Conservation (phyloP, 2,113 vertebrate genomes). For the Alligator sinensis region DNA sequence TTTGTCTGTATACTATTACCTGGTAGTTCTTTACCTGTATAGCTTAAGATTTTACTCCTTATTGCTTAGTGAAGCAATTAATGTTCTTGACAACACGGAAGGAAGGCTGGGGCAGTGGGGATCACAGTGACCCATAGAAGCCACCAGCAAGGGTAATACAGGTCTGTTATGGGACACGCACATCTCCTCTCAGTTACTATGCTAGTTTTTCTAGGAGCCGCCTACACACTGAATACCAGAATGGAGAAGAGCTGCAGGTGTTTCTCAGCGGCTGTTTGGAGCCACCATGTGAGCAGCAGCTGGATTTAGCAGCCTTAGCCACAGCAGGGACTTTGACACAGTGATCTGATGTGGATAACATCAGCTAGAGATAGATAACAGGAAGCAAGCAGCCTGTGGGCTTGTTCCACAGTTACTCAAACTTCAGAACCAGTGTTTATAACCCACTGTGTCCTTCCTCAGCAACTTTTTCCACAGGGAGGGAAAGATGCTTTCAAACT, state of each 20-base stretch:
- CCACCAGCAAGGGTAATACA: neutral
- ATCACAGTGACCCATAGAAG: neutral
- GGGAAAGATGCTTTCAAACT: neutral
- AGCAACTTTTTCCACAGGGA: constrained; percentile 24
- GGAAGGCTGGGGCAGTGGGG: neutral
- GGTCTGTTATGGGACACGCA: neutral
- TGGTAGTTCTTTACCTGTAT: no score
- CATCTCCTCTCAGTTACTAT: neutral
- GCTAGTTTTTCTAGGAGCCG: neutral
- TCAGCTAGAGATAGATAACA: constrained; percentile 48
- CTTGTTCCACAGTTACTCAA: neutral
- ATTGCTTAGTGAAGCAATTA: neutral
- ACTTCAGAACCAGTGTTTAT: constrained; percentile 22
- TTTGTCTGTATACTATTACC: neutral
- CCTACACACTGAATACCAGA: neutral
- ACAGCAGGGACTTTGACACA: neutral
- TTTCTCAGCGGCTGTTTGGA: constrained; percentile 10
- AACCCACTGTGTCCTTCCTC: neutral
- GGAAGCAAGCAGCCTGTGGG: neutral
- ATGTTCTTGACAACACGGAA: neutral
- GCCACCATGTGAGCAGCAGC: neutral
- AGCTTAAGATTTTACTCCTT: no score
- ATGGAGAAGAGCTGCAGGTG: neutral
- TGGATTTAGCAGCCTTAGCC: constrained; percentile 15
- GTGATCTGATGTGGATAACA: constrained; percentile 34